Base-by-base conservation (phyloP, 1,140 invertebrate genomes). In the Campoletis sonorensis region DNA sequence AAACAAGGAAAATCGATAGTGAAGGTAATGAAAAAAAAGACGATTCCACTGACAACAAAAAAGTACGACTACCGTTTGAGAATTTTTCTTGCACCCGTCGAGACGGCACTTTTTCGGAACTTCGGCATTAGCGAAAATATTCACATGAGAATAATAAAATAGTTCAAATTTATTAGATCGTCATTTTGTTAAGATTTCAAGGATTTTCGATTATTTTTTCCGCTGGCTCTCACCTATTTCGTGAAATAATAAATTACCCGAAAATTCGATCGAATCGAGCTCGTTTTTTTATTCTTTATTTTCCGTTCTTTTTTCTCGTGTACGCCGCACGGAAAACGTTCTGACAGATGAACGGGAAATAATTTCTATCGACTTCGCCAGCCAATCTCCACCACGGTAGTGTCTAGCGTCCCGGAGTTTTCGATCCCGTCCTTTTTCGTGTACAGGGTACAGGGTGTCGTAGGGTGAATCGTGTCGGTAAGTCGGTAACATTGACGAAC, bases 71-170 rank as follows among this genome's bases (percentile, higher is more conserved):
- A 61, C 75, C 75, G 51, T 83, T 86, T 88, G 16, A 83, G 72
- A 26, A 88, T 81, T 83, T 86, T 86, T 76, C 64, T 83, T 72
- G 80, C 82, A 82, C 79, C 51, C 26, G 82, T 80, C 5, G 80
- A 82, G 40, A 85, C 54, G 61, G 71, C 30, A 78, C 81, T 83
- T 81, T 87, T 88, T n/a, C 68, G 51, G 18, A 79, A 40, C 79
- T 79, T 86, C 27, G 68, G 67, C 81, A 82, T 82, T 30, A 8
- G 54, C 72, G 54, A 54, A 77, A 77, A 71, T 54, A 45, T 45
- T 45, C 18, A 70, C 37, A 58, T 23, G 16, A 23, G 26, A 64
- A 45, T 45, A 64, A 45, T 45, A 45, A 45, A 45, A 54, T 61
- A 58, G 26, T 37, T 77, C 23, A 79, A 23, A 67, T 40, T 45